Percentiles rank a stretch among this genome's conserved stretches.
These are phyloP conservation scores for Oreochromis spilurus DNA, from an alignment of 2,113 vertebrate species.

Conservation along the genomic window DNA sequence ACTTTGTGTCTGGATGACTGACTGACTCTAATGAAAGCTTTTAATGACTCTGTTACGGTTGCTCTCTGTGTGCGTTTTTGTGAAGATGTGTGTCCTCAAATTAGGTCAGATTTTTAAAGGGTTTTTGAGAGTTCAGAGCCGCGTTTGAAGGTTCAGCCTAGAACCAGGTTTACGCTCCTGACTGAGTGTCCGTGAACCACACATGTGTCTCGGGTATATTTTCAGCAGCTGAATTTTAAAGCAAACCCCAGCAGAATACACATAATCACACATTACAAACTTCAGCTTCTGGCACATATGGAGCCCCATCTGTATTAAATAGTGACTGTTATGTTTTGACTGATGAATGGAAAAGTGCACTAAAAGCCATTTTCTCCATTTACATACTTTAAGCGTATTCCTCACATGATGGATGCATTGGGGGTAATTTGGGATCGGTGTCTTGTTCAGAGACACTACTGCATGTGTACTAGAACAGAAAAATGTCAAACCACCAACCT, in stretches of 20 bases:
- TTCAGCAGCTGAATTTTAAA: background rate
- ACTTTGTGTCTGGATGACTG: constrained; percentile 12
- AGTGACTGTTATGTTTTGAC: background rate
- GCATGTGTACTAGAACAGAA: background rate
- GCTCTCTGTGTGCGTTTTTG: background rate
- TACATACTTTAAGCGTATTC: background rate
- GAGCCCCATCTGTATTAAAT: background rate
- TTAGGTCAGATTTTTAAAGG: background rate
- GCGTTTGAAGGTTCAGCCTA: background rate
- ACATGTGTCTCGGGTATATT: rapidly evolving
- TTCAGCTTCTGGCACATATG: background rate
- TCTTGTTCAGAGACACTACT: background rate
- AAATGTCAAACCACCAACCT: background rate
- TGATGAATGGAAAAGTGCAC: background rate
- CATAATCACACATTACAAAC: rapidly evolving
- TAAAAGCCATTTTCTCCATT: background rate
- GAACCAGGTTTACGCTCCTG: background rate
- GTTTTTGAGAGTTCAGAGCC: background rate
- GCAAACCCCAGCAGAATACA: background rate
- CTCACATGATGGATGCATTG: background rate
- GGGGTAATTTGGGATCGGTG: background rate
- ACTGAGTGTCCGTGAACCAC: background rate
- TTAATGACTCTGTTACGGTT: background rate
- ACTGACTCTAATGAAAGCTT: constrained; percentile 20
- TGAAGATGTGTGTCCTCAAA: background rate